Percentiles rank a stretch among this genome's conserved stretches.
phyloP scores from a whole-genome alignment of 2,888 invertebrate species.

The Anthophora plumipes region DNA sequence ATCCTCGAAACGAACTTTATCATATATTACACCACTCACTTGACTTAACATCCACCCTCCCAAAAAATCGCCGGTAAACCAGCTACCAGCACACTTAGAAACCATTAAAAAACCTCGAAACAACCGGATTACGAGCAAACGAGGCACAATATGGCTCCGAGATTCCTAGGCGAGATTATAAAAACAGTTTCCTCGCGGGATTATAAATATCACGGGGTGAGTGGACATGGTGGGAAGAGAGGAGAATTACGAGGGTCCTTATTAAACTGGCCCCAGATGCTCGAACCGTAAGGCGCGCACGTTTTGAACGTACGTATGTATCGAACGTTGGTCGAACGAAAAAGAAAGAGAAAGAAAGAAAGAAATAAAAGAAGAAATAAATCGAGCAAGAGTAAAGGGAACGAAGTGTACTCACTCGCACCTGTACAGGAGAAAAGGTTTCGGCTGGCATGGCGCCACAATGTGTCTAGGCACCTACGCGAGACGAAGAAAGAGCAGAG shows the following conservation, averaged over 20 bases:
- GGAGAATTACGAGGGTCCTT: slow-evolving; percentile 44
- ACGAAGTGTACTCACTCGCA: neutral
- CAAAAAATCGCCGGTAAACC: neutral
- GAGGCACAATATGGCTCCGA: slow-evolving; percentile 42
- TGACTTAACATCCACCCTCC: no score
- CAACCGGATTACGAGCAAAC: neutral
- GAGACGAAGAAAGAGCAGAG: slow-evolving; percentile 36
- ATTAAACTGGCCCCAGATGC: slow-evolving; percentile 64
- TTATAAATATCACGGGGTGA: slow-evolving; percentile 67
- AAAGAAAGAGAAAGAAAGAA: no score
- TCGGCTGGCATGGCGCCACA: slow-evolving; percentile 74
- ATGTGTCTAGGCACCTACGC: slow-evolving; percentile 70
- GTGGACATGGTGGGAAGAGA: neutral
- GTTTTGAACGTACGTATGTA: slow-evolving; percentile 31
- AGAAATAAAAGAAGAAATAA: no score
- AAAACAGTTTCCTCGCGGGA: slow-evolving; percentile 68
- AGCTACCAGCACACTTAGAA: neutral
- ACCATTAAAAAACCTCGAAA: neutral
- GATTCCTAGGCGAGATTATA: slow-evolving; percentile 70
- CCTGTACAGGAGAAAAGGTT: slow-evolving; percentile 41
- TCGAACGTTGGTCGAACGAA: slow-evolving; percentile 46
- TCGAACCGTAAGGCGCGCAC: slow-evolving; percentile 38
- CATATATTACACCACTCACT: no score
- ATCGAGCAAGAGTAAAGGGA: slow-evolving; percentile 49
- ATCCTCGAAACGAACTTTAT: no score